Base-by-base conservation (phyloP, 53 echinoderm and acorn worm genomes). In the Hippasteria phrygiana region DNA sequence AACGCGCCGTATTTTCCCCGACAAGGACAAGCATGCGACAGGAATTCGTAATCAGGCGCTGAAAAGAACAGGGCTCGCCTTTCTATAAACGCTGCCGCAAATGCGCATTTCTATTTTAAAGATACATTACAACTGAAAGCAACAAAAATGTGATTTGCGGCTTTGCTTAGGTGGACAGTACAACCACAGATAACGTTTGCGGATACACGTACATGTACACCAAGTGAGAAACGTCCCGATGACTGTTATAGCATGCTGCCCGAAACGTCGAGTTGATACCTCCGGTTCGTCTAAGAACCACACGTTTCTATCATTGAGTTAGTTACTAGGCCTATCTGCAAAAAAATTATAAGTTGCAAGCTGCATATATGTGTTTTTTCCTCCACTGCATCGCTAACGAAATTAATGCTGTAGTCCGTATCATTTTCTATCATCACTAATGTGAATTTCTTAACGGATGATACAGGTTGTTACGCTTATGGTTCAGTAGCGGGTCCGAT, bases 21-120 rank as follows among this genome's bases (percentile, higher is more conserved):
- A 81, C 65, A 45, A 43, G 81, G 43, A 29, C 31, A 48, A n/a
- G 65, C 43, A 81, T 81, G 81, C 81, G 81, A 63, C 38, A 64
- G 43, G 81, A 81, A 81, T 81, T 81, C 43, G 22, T 81, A 81
- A 81, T 81, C 81, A 81, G 81, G 24, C 42, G 81, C 42, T 50
- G 20, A 20, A n/a, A n/a, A 50, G 18, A 7, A 18, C 26, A 41
- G 29, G 51, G 76, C 76, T 76, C 31, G 76, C 76, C 1, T 48
- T 29, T 37, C 33, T 26, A 59, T 59, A 59, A 59, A 59, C 59
- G 59, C n/a, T 26, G 31, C 34, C 10, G 14, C 34, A 32, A 16
- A 16, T 31, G n/a, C 33, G 75, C 46, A 76, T 35, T 35, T 50
- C n/a, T 48, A 17, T 51, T 48, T 76, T 51, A 33, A 48, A 76